Evolutionary conservation across 2,113 vertebrate species (phyloP).

Genomic region (Cyprinodon tularosa): DNA sequence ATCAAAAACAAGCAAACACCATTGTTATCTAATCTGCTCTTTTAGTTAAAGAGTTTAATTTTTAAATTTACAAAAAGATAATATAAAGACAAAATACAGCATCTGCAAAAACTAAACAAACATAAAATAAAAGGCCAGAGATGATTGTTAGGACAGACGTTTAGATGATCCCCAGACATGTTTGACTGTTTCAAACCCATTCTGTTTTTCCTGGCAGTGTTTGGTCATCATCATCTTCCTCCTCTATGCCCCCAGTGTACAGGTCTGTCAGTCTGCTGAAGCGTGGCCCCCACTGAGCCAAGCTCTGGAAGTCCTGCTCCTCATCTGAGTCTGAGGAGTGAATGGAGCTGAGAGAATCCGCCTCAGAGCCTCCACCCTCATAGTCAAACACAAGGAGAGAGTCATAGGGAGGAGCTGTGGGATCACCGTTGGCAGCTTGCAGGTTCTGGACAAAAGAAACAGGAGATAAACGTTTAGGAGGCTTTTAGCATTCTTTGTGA

Average conservation of each 20-base stretch:
- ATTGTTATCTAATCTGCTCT: not conserved
- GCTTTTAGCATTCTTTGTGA: not conserved
- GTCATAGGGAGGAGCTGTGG: slow-evolving; percentile 54
- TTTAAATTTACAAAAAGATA: not conserved
- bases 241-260: slow-evolving; percentile 33
- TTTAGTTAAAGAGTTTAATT: not conserved
- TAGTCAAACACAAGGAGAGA: slow-evolving; percentile 61
- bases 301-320: slow-evolving; percentile 43
- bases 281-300: slow-evolving; percentile 46
- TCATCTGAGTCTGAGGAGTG: slow-evolving; percentile 38
- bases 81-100: not conserved
- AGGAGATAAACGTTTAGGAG: not conserved
- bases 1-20: not conserved
- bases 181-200: slow-evolving; percentile 39
- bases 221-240: slow-evolving; percentile 43
- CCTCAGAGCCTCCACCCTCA: slow-evolving; percentile 44
- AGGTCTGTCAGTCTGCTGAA: slow-evolving; percentile 59
- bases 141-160: slow-evolving; percentile 1
- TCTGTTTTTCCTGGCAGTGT: slow-evolving; percentile 61
- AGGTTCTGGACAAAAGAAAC: slow-evolving; percentile 40
- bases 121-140: slow-evolving; percentile 4
- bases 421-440: slow-evolving; percentile 42
- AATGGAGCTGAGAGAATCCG: slow-evolving; percentile 52
- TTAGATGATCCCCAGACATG: slow-evolving; percentile 4
- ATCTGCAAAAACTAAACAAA: not conserved